Evolutionary conservation across 2,888 invertebrate species (phyloP).

Genomic region (Oscheius onirici): DNA sequence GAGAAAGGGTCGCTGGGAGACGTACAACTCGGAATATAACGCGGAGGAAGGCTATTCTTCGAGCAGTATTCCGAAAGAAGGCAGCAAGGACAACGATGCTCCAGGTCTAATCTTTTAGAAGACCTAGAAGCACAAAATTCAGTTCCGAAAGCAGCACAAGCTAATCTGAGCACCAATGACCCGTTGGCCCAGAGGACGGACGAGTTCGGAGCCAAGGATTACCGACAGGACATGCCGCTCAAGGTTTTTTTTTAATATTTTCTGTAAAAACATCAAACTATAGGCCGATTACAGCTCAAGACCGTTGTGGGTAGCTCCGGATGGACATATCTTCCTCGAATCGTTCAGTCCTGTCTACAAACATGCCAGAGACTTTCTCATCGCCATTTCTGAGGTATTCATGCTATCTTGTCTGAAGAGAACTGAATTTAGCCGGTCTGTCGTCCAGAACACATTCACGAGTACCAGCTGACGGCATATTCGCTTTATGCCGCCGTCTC

Average conservation of each 20-base stretch:
- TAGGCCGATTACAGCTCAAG: constrained; percentile 48
- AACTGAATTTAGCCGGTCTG: constrained; percentile 82
- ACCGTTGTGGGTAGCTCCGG: constrained; percentile 83
- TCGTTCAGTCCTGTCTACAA: constrained; percentile 98
- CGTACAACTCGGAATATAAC: constrained; percentile 46
- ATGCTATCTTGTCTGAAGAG: too few relatives aligned
- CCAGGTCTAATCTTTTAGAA: constrained; percentile 27
- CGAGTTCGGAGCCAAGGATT: constrained; percentile 61
- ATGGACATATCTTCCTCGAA: constrained; percentile 97
- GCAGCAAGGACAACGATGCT: constrained; percentile 20
- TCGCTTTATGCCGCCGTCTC: constrained; percentile 99
- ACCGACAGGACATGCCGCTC: constrained; percentile 56
- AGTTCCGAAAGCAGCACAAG: constrained; percentile 54
- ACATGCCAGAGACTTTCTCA: constrained; percentile 98
- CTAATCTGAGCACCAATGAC: constrained; percentile 38
- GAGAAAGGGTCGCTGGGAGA: constrained; percentile 39
- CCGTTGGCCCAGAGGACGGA: constrained; percentile 34
- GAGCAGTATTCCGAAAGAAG: constrained; percentile 19
- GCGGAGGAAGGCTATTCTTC: constrained; percentile 36
- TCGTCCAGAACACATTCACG: constrained; percentile 95
- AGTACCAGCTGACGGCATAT: constrained; percentile 89
- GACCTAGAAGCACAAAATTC: neutral
- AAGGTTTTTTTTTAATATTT: constrained; percentile 38
- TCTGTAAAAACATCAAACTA: constrained; percentile 23
- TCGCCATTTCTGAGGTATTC: constrained; percentile 88